These are phyloP conservation scores for Daktulosphaira vitifoliae DNA, from an alignment of 1,140 invertebrate genomes.

Conservation along the genomic window DNA sequence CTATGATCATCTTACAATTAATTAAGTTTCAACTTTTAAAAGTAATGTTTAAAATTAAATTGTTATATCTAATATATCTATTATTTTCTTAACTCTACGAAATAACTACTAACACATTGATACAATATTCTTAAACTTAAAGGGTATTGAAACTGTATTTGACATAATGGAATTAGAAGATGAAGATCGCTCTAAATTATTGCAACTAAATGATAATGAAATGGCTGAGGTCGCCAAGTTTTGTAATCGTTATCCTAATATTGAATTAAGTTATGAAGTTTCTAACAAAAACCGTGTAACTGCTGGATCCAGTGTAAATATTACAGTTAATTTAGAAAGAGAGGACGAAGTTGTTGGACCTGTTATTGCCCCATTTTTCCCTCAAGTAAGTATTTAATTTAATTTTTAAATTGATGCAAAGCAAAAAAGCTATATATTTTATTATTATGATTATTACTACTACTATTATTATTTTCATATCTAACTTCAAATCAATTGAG, in stretches of 20 bases:
- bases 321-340: conserved; percentile 85
- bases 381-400: conserved; percentile 58
- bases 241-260: conserved; percentile 98
- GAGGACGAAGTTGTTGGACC: conserved; percentile 95
- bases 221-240: conserved; percentile 97
- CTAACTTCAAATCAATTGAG: neutral
- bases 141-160: conserved; percentile 91
- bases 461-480: neutral
- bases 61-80: too few relatives aligned
- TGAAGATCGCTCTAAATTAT: conserved; percentile 73
- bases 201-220: conserved; percentile 75
- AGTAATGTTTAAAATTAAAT: too few relatives aligned
- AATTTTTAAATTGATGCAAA: neutral
- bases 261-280: conserved; percentile 91
- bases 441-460: neutral
- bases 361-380: conserved; percentile 96
- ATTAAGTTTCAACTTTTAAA: too few relatives aligned
- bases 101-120: too few relatives aligned
- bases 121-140: conserved; percentile 31
- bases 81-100: too few relatives aligned
- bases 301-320: conserved; percentile 73
- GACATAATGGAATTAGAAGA: conserved; percentile 99
- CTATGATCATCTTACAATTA: too few relatives aligned
- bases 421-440: too few relatives aligned
- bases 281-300: conserved; percentile 68